Conservation (phyloP, 1,140 invertebrate species). For the Cydia pomonella region DNA sequence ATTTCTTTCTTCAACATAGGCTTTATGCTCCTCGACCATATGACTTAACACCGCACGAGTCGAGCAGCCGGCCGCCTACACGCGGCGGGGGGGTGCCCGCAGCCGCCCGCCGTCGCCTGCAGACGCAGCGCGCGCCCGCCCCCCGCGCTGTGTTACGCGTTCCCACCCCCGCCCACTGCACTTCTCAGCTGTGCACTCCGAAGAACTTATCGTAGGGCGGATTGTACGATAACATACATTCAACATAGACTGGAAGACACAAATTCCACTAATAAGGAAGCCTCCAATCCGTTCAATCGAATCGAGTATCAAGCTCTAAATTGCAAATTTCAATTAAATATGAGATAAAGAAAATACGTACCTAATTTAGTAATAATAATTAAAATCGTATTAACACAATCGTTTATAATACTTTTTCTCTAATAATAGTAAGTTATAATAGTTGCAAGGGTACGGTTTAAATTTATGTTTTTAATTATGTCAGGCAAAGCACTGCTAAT, state of each 20-base stretch:
- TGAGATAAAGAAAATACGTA: too few relatives aligned
- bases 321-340: neutral
- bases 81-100: neutral
- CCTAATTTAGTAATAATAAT: too few relatives aligned
- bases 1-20: conserved; percentile 8
- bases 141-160: neutral
- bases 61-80: neutral
- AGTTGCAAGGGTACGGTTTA: too few relatives aligned
- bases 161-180: conserved; percentile 11
- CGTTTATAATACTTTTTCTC: too few relatives aligned
- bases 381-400: too few relatives aligned
- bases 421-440: too few relatives aligned
- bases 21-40: conserved; percentile 8
- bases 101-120: neutral
- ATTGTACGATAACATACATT: neutral
- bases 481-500: too few relatives aligned
- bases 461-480: too few relatives aligned
- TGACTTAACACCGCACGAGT: conserved; percentile 2
- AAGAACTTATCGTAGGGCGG: neutral
- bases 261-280: neutral
- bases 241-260: neutral
- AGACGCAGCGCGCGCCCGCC: neutral
- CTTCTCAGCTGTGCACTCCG: conserved; percentile 1
- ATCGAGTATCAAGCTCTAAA: neutral
- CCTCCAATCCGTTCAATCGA: neutral